Evolutionary conservation across 1,140 invertebrate species (phyloP).

Genomic region (Trachymyrmex cornetzi): DNA sequence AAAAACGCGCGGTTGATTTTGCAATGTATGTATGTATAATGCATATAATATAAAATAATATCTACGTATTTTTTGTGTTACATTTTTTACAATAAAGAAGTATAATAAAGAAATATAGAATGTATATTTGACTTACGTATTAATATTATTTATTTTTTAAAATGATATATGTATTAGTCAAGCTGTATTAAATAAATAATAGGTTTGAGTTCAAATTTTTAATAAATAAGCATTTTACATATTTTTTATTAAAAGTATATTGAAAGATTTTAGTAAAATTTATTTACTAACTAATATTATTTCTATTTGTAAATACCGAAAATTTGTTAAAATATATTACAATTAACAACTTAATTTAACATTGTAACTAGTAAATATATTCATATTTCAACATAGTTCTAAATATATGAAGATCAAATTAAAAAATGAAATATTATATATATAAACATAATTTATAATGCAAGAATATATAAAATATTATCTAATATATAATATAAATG

Average conservation of each 20-base stretch:
- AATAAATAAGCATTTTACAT: not conserved
- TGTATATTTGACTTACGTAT: too few species aligned
- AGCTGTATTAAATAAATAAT: not conserved
- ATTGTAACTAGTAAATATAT: not conserved
- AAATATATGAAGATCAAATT: not conserved
- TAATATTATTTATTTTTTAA: too few species aligned
- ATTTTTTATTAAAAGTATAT: not conserved
- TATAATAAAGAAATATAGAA: not conserved
- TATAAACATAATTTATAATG: too few species aligned
- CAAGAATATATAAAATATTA: too few species aligned
- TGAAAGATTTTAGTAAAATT: not conserved
- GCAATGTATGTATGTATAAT: not conserved
- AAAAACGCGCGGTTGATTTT: not conserved
- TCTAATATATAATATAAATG: too few species aligned
- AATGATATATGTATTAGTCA: not conserved
- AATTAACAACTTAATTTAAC: not conserved
- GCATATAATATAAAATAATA: not conserved
- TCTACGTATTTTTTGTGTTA: not conserved
- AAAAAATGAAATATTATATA: too few species aligned
- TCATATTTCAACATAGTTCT: not conserved
- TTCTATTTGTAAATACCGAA: too few species aligned
- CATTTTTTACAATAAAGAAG: not conserved
- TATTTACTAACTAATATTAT: too few species aligned
- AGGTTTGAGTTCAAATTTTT: not conserved
- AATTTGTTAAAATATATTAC: not conserved